A percentile compares a stretch with the other conserved stretches of the same genome.
These are phyloP conservation scores for Diarsia dahlii DNA, from an alignment of 2,888 invertebrate genomes.

Conservation along the genomic window DNA sequence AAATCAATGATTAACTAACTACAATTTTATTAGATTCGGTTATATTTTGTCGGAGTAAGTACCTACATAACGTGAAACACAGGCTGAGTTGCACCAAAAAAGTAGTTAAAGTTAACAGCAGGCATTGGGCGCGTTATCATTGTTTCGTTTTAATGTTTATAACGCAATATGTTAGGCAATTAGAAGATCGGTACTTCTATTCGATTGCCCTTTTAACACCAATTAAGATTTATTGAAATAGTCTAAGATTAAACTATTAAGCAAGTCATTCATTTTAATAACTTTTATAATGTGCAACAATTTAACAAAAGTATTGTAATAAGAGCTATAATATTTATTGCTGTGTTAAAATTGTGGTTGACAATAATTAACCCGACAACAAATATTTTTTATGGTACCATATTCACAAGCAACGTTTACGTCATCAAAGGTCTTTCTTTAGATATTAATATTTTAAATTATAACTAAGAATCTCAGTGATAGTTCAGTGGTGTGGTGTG, in stretches of 20 bases:
- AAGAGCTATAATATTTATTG: not conserved
- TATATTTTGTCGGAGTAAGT: not conserved
- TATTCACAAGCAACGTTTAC: not conserved
- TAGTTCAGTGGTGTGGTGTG: too few relatives aligned
- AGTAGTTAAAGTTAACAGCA: too few relatives aligned
- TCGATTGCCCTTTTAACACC: conserved; percentile 12
- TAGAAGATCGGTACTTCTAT: not conserved
- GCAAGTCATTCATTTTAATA: conserved; percentile 22
- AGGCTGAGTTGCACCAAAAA: too few relatives aligned
- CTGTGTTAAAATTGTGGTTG: not conserved
- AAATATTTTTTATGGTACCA: not conserved
- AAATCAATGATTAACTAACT: not conserved
- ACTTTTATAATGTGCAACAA: not conserved
- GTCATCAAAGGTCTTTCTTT: not conserved
- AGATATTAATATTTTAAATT: too few relatives aligned
- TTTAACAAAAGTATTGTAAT: not conserved
- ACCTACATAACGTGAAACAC: not conserved
- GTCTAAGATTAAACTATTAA: not conserved
- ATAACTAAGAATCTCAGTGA: not conserved
- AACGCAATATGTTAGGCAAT: conserved; percentile 1
- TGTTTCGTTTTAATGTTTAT: not conserved
- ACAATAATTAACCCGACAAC: not conserved
- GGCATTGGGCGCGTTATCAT: too few relatives aligned
- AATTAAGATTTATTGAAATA: conserved; percentile 19
- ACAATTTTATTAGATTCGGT: not conserved